Evolutionary conservation across 2,888 invertebrate genomes (phyloP), one percentile per base, ranked within the genome.

Genomic region (Brachylomia viminalis): DNA sequence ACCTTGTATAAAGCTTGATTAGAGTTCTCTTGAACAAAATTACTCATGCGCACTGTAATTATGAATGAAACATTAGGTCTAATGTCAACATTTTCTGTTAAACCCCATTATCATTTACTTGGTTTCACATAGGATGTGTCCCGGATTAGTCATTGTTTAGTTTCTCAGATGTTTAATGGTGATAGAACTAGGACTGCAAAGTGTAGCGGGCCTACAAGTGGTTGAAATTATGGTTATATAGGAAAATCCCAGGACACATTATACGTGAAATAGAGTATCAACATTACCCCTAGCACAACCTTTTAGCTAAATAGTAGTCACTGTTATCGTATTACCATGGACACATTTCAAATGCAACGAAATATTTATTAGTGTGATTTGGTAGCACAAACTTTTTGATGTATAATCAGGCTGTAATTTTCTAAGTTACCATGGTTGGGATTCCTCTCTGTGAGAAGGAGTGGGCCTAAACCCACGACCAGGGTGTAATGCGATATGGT

Each of bases 241-340:
- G 23, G 1, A 23, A 13, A 20, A 20, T 62, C 1, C 27, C 7
- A 42, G 56, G 62, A 68, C 20, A 33, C 15, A 56, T 76, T 62
- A 62, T 45, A 30, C 11, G 49, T 76, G 77, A 67, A 77, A 68
- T 77, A 38, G 33, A 67, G 77, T 65, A 78, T 33, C 13, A 38
- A 47, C 45, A 15, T 33, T 56, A 77, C 49, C 67, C 82, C 79
- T 79, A 67, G 77, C 82, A 82, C 82, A 67, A 81, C 84, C 74
- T 64, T 54, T 7, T 45, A 49, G 45, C 15, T 56, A 20, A 20
- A 54, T 38, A 81, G 15, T 45, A 45, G 13, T 54, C 38, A 66
- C 80, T 33, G 4, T n/a, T 23, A 52, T 49, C 1, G 6, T 17
- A 27, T 20, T 11, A 30, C 20, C 3, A 27, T 67, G 8, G 2